Evolutionary conservation across 2,113 vertebrate species (phyloP).

Genomic region (Scolopax mira): DNA sequence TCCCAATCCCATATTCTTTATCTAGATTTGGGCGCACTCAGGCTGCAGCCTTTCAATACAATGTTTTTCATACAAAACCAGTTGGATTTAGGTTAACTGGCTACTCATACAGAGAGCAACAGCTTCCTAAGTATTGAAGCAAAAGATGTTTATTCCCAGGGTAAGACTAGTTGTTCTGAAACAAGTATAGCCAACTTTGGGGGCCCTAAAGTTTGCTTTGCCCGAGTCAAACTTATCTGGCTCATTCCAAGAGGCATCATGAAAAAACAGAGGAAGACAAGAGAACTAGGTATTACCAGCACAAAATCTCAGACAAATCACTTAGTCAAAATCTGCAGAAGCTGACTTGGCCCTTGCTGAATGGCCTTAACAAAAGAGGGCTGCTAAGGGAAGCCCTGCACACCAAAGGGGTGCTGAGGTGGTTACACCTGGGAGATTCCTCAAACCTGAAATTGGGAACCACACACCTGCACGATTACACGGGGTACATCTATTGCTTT

Average conservation of each 20-base stretch:
- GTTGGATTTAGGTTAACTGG: neutral
- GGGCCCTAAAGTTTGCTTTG: neutral
- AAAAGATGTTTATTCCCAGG: neutral
- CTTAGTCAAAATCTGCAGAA: neutral
- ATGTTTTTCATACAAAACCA: no score
- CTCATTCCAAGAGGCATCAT: neutral
- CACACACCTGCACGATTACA: neutral
- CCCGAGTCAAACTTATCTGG: neutral
- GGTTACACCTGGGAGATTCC: neutral
- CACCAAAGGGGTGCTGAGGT: neutral
- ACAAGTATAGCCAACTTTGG: neutral
- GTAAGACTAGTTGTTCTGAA: neutral
- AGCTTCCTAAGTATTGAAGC: neutral
- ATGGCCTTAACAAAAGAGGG: neutral
- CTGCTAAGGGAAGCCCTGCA: neutral
- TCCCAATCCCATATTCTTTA: neutral
- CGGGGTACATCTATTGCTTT: rapidly evolving
- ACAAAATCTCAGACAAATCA: neutral
- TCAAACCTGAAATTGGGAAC: neutral
- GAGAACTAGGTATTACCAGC: neutral
- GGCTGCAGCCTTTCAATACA: neutral
- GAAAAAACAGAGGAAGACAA: neutral
- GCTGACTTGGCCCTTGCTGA: neutral
- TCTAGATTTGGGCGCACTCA: neutral
- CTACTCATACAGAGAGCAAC: neutral